Percentiles rank a stretch among this genome's conserved stretches.
These are phyloP conservation scores for Orthosia gracilis DNA, from an alignment of 2,888 invertebrate genomes.

Conservation along the genomic window DNA sequence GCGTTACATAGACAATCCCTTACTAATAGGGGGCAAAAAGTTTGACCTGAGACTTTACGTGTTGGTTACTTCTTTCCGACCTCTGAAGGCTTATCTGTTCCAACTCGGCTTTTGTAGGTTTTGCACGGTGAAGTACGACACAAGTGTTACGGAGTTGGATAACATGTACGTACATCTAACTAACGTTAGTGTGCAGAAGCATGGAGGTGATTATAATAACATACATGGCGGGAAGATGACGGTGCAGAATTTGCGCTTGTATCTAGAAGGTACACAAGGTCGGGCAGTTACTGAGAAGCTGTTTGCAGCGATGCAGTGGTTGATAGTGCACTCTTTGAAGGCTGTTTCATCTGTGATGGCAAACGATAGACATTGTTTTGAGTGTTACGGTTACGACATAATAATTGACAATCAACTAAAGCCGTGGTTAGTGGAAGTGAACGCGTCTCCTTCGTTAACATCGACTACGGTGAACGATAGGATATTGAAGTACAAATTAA, in stretches of 20 bases:
- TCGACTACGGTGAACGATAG: constrained; percentile 98
- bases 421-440: constrained; percentile 98
- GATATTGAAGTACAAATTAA: constrained; percentile 97
- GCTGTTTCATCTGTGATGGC: constrained; percentile 98
- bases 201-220: too few relatives aligned
- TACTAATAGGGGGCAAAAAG: constrained; percentile 98
- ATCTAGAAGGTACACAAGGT: too few relatives aligned
- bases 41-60: constrained; percentile 98
- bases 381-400: constrained; percentile 99
- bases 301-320: too few relatives aligned
- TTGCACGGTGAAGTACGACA: constrained; percentile 98
- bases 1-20: constrained; percentile 98
- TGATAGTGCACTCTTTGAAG: constrained; percentile 82
- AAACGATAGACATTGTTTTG: constrained; percentile 97
- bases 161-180: constrained; percentile 98
- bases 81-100: constrained; percentile 98
- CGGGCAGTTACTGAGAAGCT: too few relatives aligned
- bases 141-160: constrained; percentile 96
- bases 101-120: constrained; percentile 98
- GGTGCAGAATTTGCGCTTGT: too few relatives aligned
- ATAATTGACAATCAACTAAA: constrained; percentile 98
- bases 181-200: too few relatives aligned
- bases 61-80: constrained; percentile 97
- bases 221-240: too few relatives aligned
- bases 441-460: constrained; percentile 98